A percentile compares a stretch with the other conserved stretches of the same genome.
phyloP scores from a whole-genome alignment of 2,113 vertebrate genomes.

The Marmota flaviventris region DNA sequence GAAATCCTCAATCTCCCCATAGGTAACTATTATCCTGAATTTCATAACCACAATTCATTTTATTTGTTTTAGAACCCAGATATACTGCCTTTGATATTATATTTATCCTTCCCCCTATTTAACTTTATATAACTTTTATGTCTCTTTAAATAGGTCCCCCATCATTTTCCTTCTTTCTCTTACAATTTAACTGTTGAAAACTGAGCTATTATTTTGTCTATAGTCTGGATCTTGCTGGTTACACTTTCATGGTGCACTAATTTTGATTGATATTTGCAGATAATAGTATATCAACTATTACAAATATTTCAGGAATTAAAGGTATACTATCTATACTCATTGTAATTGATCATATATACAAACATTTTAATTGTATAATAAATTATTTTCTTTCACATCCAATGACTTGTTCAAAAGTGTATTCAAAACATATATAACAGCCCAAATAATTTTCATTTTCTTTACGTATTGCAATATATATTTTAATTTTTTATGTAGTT shows the following conservation, averaged over 20 bases:
- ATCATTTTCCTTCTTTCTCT: background rate
- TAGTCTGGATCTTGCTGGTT: background rate
- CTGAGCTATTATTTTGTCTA: background rate
- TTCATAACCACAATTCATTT: background rate
- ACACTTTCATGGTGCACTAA: background rate
- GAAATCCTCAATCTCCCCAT: background rate
- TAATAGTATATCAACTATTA: background rate
- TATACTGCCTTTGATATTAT: background rate
- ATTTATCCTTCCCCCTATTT: background rate
- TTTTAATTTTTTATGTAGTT: background rate
- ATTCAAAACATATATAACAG: background rate
- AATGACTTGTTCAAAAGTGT: background rate
- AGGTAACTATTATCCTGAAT: background rate
- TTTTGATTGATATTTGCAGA: background rate
- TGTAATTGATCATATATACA: background rate
- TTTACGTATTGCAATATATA: background rate
- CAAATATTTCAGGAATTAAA: constrained; percentile 7
- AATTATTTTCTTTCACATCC: background rate
- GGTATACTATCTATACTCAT: background rate
- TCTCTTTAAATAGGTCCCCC: background rate
- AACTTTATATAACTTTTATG: background rate
- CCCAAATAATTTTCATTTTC: background rate
- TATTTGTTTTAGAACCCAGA: background rate
- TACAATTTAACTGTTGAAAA: background rate
- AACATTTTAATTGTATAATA: background rate